Conservation (phyloP, 2,797 vertebrate species). For the Enteromius trimaculatus region DNA sequence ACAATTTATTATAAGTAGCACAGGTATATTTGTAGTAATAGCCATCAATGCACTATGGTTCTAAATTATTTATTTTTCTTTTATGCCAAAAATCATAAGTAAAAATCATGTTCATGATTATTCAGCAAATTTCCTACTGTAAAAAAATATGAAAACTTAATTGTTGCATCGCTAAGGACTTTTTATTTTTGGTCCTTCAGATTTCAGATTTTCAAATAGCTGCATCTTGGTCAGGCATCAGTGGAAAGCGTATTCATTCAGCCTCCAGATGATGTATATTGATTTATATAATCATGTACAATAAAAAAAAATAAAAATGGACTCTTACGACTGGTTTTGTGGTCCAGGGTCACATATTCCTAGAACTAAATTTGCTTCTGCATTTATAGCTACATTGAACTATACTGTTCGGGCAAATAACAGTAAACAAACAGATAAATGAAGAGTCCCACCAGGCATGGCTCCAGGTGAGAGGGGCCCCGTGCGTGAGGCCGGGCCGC, state of each 20-base stretch:
- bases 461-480: constrained; percentile 94
- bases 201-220: no score
- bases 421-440: not conserved
- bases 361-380: not conserved
- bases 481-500: constrained; percentile 91
- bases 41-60: not conserved
- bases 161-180: not conserved
- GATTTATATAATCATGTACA: no score
- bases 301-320: no score
- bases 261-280: not conserved
- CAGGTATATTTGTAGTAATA: not conserved
- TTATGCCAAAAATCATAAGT: not conserved
- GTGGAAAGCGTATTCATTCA: not conserved
- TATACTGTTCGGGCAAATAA: not conserved
- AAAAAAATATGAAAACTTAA: not conserved
- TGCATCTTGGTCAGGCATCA: not conserved
- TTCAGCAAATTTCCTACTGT: not conserved
- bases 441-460: constrained; percentile 85
- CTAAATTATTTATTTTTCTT: not conserved
- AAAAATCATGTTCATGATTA: not conserved
- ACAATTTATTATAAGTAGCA: not conserved
- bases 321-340: not conserved
- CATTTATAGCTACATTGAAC: not conserved
- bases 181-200: no score
- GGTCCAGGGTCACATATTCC: not conserved